Evolutionary conservation across 2,113 vertebrate genomes (phyloP).

Genomic region (Cervus canadensis): DNA sequence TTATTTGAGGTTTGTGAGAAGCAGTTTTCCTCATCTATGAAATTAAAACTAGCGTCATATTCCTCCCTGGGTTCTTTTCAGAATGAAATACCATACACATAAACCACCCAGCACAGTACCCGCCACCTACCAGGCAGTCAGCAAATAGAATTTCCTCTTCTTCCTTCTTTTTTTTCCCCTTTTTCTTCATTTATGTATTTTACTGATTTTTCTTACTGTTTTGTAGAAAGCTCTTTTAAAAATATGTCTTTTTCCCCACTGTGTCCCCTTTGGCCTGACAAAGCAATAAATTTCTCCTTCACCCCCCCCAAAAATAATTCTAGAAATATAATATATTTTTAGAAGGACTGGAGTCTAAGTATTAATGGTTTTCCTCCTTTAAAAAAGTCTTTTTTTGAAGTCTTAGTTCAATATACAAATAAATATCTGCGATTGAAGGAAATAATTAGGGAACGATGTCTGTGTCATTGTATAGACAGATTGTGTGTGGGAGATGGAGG

Average conservation of each 20-base stretch:
- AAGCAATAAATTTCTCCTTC: background rate
- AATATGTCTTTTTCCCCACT: background rate
- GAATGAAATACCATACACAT: background rate
- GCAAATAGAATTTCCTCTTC: background rate
- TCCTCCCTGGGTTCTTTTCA: background rate
- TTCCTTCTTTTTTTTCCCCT: background rate
- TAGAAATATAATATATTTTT: background rate
- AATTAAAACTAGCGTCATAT: background rate
- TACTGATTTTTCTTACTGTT: background rate
- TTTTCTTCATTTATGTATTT: background rate
- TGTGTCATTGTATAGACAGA: background rate
- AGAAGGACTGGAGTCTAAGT: background rate
- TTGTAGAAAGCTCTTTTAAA: background rate
- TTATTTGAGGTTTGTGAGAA: slow-evolving; percentile 19
- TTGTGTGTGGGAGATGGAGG: background rate
- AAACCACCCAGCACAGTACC: background rate
- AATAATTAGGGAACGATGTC: background rate
- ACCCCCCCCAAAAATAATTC: background rate
- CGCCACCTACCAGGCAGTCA: background rate
- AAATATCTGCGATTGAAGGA: background rate
- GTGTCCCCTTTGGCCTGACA: background rate
- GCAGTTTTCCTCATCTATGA: background rate
- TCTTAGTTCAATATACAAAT: background rate
- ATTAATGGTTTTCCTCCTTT: background rate
- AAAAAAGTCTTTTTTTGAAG: background rate